Base-by-base conservation (phyloP, 2,113 vertebrate species). In the Phalacrocorax carbo region DNA sequence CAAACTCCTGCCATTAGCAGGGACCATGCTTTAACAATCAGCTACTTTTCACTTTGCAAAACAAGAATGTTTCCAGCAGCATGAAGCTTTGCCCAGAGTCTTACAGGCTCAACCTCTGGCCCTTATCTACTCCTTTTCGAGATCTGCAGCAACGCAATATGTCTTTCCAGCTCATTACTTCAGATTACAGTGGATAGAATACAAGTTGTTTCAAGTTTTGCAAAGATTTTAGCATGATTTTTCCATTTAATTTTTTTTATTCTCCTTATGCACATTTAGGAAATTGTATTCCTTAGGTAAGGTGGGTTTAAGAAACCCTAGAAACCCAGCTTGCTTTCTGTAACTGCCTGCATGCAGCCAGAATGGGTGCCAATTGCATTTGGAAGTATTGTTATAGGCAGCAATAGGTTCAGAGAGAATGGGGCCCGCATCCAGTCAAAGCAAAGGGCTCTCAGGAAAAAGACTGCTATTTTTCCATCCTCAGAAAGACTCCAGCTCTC, bases 31-130 rank as follows among this genome's bases (percentile, higher is more conserved):
- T 91, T 90, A 96, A 94, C 64, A 88, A 82, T 82, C 84, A 94
- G 66, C 86, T 93, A 82, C 85, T 49, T 81, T 69, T 93, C 60
- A 77, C 82, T 93, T 58, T 84, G 46, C 73, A 91, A 97, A 98
- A 94, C 81, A 93, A 86, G 42, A 52, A 77, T 29, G 62, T 55
- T 93, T 94, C 79, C 70, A 84, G 76, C 76, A 86, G 55, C 6
- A 30, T 10, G 82, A 69, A 93, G 48, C 68, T 96, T 71, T 80
- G 70, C 87, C 93, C 77, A 55, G 75, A 89, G 52, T 82, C 60
- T 76, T 42, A 36, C 11, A 64, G 49, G 22, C 58, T 93, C 52
- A 86, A 23, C 14, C 77, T 55, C 76, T 97, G 87, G 90, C 90
- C 76, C 25, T 88, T 76, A 46, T 9, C 87, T 76, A 16, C 19